A percentile compares a stretch with the other conserved stretches of the same genome.
These are phyloP conservation scores for Flexamia atlantica DNA, from an alignment of 2,888 invertebrate species.

Conservation along the genomic window DNA sequence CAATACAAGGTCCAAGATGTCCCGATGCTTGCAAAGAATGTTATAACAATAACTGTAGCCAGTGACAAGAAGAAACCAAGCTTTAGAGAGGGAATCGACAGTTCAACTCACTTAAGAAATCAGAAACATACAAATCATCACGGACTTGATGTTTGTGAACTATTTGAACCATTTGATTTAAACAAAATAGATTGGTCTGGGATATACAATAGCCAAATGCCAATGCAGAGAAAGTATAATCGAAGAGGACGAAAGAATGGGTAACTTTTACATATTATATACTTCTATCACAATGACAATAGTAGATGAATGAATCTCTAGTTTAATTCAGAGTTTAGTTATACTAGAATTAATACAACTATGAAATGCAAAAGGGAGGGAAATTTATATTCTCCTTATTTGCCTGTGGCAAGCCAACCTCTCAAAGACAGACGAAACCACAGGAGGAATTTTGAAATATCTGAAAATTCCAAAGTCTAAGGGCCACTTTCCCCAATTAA, in stretches of 20 bases:
- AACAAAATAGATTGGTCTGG: neutral
- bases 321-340: too few relatives aligned
- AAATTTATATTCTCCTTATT: too few relatives aligned
- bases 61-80: neutral
- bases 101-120: neutral
- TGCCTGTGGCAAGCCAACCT: too few relatives aligned
- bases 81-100: neutral
- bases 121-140: neutral
- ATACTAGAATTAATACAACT: too few relatives aligned
- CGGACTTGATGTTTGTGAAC: neutral
- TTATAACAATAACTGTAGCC: neutral
- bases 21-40: constrained; percentile 8
- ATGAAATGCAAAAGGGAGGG: too few relatives aligned
- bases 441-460: too few relatives aligned
- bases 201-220: neutral
- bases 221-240: neutral
- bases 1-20: constrained; percentile 28
- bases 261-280: neutral
- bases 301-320: too few relatives aligned
- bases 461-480: too few relatives aligned
- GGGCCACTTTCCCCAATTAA: too few relatives aligned
- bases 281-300: too few relatives aligned
- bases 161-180: constrained; percentile 21
- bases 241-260: constrained; percentile 23
- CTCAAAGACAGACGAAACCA: too few relatives aligned